Percentiles rank a stretch among this genome's conserved stretches.
Conservation (phyloP, 2,113 vertebrate species). For the Lycocorax pyrrhopterus region DNA sequence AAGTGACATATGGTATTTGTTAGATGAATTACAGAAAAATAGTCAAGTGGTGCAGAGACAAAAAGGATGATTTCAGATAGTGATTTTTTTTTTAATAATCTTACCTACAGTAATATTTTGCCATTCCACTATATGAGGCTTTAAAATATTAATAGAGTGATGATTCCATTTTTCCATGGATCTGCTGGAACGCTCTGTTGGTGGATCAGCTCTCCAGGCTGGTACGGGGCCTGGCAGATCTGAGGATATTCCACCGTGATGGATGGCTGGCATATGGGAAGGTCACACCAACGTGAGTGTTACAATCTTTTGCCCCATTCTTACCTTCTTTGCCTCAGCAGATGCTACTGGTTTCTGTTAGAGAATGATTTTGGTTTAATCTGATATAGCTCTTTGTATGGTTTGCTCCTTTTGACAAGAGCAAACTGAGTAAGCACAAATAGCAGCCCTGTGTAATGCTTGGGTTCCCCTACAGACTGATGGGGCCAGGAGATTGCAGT, state of each 20-base stretch:
- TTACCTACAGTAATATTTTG: not conserved
- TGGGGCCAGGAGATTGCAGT: not conserved
- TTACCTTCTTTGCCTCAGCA: not conserved
- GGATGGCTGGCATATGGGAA: not conserved
- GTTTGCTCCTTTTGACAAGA: not conserved
- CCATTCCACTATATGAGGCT: not conserved
- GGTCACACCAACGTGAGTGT: not conserved
- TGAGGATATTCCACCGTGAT: not conserved
- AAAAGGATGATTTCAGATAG: not conserved
- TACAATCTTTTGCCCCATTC: not conserved
- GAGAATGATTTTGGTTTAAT: not conserved
- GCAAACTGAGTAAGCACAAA: not conserved
- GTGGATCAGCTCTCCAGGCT: not conserved
- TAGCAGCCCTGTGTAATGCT: not conserved
- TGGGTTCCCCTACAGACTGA: not conserved
- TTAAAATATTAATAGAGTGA: not conserved
- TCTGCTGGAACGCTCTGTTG: not conserved
- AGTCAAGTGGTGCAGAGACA: not conserved
- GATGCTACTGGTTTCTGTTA: not conserved
- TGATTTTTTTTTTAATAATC: not conserved
- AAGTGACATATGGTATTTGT: not conserved
- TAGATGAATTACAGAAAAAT: not conserved
- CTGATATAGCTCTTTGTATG: not conserved
- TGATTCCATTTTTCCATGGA: not conserved
- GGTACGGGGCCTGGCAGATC: not conserved